phyloP scores from a whole-genome alignment of 2,113 vertebrate genomes.

The Leptosomus discolor region DNA sequence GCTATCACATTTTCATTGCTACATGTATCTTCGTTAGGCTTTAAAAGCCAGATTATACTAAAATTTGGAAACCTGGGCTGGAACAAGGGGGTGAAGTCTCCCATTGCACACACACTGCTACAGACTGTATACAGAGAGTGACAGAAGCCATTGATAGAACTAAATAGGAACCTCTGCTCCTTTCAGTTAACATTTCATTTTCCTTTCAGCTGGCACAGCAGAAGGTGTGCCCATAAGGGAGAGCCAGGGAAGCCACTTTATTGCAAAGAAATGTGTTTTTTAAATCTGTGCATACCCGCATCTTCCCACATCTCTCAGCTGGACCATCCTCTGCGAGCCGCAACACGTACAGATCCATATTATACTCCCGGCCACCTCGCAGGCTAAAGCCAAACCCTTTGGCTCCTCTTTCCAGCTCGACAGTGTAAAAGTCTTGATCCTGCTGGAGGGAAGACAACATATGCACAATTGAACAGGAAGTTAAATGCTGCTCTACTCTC shows the following conservation, averaged over 20 bases:
- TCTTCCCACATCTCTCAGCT: conserved; percentile 93
- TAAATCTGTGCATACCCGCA: conserved; percentile 83
- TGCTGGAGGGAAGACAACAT: conserved; percentile 58
- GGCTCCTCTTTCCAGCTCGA: conserved; percentile 94
- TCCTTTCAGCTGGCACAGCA: not conserved
- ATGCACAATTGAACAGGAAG: not conserved
- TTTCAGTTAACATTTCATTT: not conserved
- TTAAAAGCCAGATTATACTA: not conserved
- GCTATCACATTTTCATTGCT: not conserved
- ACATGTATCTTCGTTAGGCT: not conserved
- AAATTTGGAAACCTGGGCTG: not conserved
- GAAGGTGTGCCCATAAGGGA: not conserved
- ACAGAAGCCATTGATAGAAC: not conserved
- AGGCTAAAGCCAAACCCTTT: conserved; percentile 99
- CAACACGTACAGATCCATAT: conserved; percentile 98
- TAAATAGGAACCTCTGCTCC: not conserved
- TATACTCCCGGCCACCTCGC: conserved; percentile 94
- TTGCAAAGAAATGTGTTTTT: not conserved
- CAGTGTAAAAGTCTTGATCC: conserved; percentile 94
- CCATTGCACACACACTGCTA: not conserved
- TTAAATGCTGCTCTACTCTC: not conserved
- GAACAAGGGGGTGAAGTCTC: not conserved
- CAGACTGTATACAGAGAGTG: not conserved
- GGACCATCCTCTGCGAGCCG: conserved; percentile 95
- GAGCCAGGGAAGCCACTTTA: not conserved